These are phyloP conservation scores for Elephantulus edwardii DNA, from an alignment of 2,113 vertebrate genomes.

Conservation along the genomic window DNA sequence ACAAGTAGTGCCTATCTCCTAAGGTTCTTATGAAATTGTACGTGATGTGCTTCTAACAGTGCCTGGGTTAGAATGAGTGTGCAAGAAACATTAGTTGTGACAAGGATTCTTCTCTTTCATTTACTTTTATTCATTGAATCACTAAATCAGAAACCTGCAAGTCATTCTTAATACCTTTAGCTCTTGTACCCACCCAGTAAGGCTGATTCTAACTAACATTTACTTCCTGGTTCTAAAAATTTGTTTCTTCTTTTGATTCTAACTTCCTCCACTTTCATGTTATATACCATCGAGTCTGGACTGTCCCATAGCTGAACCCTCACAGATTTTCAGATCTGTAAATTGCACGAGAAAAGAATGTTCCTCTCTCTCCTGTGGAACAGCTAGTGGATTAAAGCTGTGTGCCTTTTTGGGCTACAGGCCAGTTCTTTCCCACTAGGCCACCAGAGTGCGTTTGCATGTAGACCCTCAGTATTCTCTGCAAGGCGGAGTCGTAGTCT, in stretches of 20 bases:
- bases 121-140: neutral
- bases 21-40: neutral
- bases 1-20: neutral
- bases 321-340: no score
- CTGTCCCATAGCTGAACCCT: no score
- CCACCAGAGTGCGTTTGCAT: no score
- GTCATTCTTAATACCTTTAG: neutral
- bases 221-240: slow-evolving; percentile 28
- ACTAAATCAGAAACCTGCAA: neutral
- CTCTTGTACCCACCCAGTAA: neutral
- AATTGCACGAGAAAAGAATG: no score
- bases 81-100: neutral
- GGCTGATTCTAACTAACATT: slow-evolving; percentile 18
- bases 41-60: neutral
- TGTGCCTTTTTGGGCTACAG: no score
- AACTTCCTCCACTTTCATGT: no score
- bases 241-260: slow-evolving; percentile 26
- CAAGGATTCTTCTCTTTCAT: neutral
- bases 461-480: neutral
- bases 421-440: no score
- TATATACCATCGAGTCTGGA: no score
- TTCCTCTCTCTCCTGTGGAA: no score
- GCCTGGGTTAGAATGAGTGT: neutral
- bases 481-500: neutral
- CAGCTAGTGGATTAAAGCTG: no score